Conservation (phyloP, 1,140 invertebrate species). For the Zaprionus camerounensis region DNA sequence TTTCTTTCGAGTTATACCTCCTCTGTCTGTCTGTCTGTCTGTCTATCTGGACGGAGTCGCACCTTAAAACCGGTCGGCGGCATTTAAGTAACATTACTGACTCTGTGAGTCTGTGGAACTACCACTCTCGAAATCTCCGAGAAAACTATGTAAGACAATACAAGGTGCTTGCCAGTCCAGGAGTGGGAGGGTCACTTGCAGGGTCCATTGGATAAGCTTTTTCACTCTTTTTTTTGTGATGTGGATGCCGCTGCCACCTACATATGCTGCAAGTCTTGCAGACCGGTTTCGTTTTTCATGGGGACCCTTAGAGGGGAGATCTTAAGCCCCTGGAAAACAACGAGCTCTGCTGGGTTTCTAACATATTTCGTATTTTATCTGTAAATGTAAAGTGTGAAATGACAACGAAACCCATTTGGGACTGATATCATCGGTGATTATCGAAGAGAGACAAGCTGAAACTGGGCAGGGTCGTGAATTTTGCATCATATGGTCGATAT, state of each 20-base stretch:
- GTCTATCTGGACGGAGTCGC: slow-evolving; percentile 45
- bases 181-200: slow-evolving; percentile 12
- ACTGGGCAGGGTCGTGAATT: slow-evolving; percentile 35
- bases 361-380: background rate
- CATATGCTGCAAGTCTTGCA: slow-evolving; percentile 46
- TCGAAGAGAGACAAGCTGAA: slow-evolving; percentile 1
- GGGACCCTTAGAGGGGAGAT: slow-evolving; percentile 47
- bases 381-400: slow-evolving; percentile 76
- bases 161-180: slow-evolving; percentile 56
- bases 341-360: slow-evolving; percentile 4
- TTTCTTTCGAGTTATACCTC: slow-evolving; percentile 32
- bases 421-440: slow-evolving; percentile 29
- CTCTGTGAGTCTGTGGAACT: slow-evolving; percentile 18
- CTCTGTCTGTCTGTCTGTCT: slow-evolving; percentile 24
- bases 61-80: slow-evolving; percentile 74
- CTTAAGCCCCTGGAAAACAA: slow-evolving; percentile 18
- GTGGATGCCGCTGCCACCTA: slow-evolving; percentile 43
- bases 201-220: background rate
- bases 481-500: slow-evolving; percentile 22
- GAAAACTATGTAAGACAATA: slow-evolving; percentile 47
- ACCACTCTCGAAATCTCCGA: slow-evolving; percentile 49
- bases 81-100: slow-evolving; percentile 66
- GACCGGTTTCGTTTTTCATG: slow-evolving; percentile 46
- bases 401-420: slow-evolving; percentile 26
- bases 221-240: background rate